Base-by-base conservation (phyloP, 2,888 invertebrate species). In the Oscheius sp. region DNA sequence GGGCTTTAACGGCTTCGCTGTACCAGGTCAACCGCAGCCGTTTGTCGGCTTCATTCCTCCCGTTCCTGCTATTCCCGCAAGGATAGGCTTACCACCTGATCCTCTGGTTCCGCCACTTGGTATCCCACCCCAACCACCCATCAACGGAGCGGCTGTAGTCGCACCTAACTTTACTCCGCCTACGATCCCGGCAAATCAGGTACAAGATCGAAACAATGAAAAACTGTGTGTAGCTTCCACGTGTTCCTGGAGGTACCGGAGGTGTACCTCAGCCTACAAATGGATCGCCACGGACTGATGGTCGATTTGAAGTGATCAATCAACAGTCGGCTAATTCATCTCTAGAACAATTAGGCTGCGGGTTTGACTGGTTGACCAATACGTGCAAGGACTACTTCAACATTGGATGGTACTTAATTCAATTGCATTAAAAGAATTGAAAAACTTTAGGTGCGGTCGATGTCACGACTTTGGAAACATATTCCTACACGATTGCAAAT, bases 401-500 rank as follows among this genome's bases (percentile, higher is more conserved):
- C 47, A 68, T 83, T 48, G 79, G 80, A 35, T 83, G 83, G 83
- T 79, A 50, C 13, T 10, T 11, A 50, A n/a, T 21, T 57, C 2
- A 3, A 11, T 35, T 9, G 21, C 4, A 29, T 42, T 63, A 5
- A 33, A 5, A 9, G 5, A 11, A 3, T 47, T n/a, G n/a, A 11
- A 9, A 10, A 4, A 13, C 48, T 80, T 51, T 60, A 75, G 85
- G 85, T 86, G 87, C 58, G 82, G 82, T 9, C 79, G 82, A 60
- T 87, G 87, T 71, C 79, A 80, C 58, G 87, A 87, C 73, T 86
- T 87, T 63, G 87, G 87, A 35, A 87, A 87, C 62, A 79, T 84
- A 35, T 87, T 87, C 79, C 76, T 86, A 53, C 87, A 87, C 78
- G 86, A 87, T 74, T 87, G 87, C 78, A 85, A 85, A 75, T 87